Evolutionary conservation across 2,888 invertebrate species (phyloP).

Genomic region (Griposia aprilina): DNA sequence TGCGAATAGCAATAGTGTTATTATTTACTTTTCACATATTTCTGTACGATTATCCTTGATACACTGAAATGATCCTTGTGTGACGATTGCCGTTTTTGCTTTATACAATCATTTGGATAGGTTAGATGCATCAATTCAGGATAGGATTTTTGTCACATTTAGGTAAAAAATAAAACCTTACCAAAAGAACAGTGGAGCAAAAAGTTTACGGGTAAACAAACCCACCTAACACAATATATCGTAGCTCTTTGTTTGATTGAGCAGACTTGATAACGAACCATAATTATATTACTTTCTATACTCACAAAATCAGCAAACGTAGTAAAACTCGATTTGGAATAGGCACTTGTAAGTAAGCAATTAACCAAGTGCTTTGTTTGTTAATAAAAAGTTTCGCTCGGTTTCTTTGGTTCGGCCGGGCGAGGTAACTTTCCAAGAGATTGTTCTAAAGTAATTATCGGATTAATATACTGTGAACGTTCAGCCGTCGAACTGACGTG

Average conservation of each 20-base stretch:
- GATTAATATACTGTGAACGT: constrained; percentile 87
- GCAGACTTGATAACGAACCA: constrained; percentile 55
- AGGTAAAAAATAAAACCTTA: background rate
- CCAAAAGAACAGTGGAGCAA: background rate
- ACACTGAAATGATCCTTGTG: background rate
- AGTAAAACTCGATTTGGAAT: constrained; percentile 65
- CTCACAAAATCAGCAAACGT: constrained; percentile 64
- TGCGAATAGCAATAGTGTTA: too few relatives aligned
- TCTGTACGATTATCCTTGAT: background rate
- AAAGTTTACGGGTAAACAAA: constrained; percentile 13
- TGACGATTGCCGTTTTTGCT: background rate
- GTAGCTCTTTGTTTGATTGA: constrained; percentile 52
- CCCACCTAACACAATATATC: constrained; percentile 28
- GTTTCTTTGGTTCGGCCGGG: constrained; percentile 79
- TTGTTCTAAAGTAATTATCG: constrained; percentile 90
- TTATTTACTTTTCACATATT: too few relatives aligned
- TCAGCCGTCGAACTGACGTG: constrained; percentile 83
- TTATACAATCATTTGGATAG: background rate
- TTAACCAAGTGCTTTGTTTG: constrained; percentile 83
- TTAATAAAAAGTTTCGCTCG: constrained; percentile 82
- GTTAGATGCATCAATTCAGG: too few relatives aligned
- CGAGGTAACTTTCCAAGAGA: constrained; percentile 84
- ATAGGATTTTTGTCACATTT: background rate
- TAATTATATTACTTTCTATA: constrained; percentile 63
- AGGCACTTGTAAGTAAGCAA: constrained; percentile 79